A percentile compares a stretch with the other conserved stretches of the same genome.
phyloP scores from a whole-genome alignment of 2,797 vertebrate genomes.

The Chiloscyllium punctatum region DNA sequence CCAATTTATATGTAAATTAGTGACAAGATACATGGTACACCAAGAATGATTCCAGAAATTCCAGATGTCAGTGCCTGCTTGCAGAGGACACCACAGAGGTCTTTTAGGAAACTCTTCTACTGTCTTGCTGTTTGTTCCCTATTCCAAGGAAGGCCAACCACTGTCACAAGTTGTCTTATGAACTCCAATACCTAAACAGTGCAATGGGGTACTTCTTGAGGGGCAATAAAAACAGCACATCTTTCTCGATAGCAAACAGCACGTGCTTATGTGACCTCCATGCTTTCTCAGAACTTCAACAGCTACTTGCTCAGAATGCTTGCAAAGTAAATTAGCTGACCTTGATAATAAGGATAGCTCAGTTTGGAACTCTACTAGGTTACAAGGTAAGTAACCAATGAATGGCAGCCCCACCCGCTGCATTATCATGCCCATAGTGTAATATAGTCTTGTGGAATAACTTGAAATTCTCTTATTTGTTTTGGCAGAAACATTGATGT shows the following conservation, averaged over 20 bases:
- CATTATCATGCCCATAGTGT: not conserved
- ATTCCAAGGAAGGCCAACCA: not conserved
- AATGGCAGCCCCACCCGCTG: too few relatives aligned
- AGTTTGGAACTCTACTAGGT: not conserved
- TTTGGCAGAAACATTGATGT: not conserved
- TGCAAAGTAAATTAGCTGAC: not conserved
- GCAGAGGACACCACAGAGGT: not conserved
- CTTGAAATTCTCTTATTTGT: not conserved
- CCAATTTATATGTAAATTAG: constrained; percentile 24
- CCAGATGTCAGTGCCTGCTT: not conserved
- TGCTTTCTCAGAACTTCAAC: not conserved
- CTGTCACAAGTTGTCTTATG: not conserved
- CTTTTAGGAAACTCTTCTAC: not conserved
- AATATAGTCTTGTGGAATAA: not conserved
- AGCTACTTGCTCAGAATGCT: not conserved
- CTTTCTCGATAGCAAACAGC: not conserved
- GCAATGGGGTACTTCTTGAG: not conserved
- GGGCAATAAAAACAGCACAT: not conserved
- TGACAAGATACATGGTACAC: not conserved
- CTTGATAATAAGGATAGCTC: not conserved
- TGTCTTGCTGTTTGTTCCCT: not conserved
- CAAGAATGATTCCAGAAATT: not conserved
- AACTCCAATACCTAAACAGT: not conserved
- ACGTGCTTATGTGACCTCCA: not conserved
- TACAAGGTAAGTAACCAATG: not conserved